phyloP scores from a whole-genome alignment of 2,797 vertebrate species.

The Cynopterus sphinx region DNA sequence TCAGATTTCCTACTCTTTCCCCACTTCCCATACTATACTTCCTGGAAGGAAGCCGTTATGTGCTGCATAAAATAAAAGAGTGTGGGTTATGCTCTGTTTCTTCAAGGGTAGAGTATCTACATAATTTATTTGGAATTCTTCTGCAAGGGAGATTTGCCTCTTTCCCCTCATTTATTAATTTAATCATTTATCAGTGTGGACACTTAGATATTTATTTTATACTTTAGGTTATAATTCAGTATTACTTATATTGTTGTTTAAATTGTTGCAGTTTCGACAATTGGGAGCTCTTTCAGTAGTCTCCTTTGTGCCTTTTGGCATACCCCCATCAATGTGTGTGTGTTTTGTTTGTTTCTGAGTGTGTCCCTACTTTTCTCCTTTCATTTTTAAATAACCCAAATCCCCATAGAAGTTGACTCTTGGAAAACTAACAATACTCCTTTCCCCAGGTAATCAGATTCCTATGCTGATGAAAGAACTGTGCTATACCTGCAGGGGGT shows the following conservation, averaged over 20 bases:
- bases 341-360: neutral
- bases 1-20: neutral
- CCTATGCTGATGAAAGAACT: neutral
- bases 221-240: neutral
- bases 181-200: neutral
- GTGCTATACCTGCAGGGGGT: neutral
- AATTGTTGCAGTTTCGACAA: neutral
- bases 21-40: neutral
- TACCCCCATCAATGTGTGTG: neutral
- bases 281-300: neutral
- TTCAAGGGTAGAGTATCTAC: neutral
- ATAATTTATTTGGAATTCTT: neutral
- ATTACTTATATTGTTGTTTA: neutral
- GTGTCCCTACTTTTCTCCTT: neutral
- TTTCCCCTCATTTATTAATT: neutral
- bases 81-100: neutral
- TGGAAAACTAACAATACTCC: slow-evolving; percentile 38
- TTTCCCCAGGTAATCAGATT: neutral
- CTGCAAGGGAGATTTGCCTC: neutral
- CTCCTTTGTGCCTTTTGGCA: neutral
- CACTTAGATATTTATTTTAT: neutral
- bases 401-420: slow-evolving; percentile 21
- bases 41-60: neutral
- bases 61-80: neutral
- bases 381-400: slow-evolving; percentile 67